A percentile compares a stretch with the other conserved stretches of the same genome.
Conservation (phyloP, 1,140 invertebrate genomes). For the Eriocheir sinensis region DNA sequence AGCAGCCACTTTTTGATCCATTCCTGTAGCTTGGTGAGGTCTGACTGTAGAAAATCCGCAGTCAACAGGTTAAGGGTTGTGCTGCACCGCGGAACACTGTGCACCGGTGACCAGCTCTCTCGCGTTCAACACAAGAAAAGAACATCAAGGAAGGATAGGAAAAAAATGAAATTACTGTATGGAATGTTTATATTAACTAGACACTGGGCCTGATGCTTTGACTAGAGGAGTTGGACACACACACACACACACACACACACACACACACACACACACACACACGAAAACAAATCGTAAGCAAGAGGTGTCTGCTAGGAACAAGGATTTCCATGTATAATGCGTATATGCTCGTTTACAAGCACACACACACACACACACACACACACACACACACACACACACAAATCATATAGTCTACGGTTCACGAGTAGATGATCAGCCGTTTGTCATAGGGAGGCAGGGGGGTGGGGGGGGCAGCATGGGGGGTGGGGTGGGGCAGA, state of each 20-base stretch:
- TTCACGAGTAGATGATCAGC: neutral
- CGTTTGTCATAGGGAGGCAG: neutral
- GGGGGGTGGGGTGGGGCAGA: neutral
- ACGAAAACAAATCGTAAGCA: too few species aligned
- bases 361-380: neutral
- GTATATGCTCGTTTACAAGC: neutral
- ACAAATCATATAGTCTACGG: neutral
- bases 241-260: neutral
- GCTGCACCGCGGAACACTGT: too few species aligned
- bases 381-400: conserved; percentile 20
- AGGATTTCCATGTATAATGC: too few species aligned
- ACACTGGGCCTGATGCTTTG: neutral
- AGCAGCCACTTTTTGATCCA: too few species aligned
- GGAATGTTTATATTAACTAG: neutral
- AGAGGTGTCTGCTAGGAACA: too few species aligned
- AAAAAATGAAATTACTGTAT: too few species aligned
- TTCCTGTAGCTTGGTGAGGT: too few species aligned
- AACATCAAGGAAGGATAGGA: too few species aligned
- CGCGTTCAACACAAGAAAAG: too few species aligned
- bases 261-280: neutral
- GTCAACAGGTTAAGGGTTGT: too few species aligned
- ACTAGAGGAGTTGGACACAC: neutral
- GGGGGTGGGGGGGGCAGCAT: neutral
- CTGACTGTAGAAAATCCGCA: too few species aligned
- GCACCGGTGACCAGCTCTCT: too few species aligned